Percentiles rank a stretch among this genome's conserved stretches.
Conservation (phyloP, 2,113 vertebrate genomes). For the Bubalus kerabau region DNA sequence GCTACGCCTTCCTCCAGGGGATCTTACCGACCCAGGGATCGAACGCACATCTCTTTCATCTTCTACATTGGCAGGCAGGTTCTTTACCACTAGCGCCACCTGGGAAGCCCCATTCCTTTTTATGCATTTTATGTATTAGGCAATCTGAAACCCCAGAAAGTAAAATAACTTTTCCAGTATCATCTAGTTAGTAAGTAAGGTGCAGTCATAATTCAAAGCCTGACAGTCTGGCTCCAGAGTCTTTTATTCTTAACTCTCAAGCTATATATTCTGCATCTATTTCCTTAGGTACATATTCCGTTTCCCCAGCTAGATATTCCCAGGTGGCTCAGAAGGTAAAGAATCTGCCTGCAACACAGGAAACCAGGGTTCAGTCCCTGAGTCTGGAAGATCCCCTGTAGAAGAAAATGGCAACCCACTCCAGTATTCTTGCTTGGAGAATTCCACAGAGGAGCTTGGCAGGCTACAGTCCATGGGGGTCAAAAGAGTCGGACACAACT, state of each 20-base stretch:
- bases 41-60: background rate
- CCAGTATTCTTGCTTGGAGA: background rate
- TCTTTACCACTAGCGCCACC: background rate
- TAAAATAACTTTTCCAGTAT: background rate
- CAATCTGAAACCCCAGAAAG: background rate
- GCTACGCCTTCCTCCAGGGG: background rate
- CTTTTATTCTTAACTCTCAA: background rate
- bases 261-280: background rate
- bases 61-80: background rate
- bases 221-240: background rate
- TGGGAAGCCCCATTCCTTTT: background rate
- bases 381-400: background rate
- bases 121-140: background rate
- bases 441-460: background rate
- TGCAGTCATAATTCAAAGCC: background rate
- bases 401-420: background rate
- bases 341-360: background rate
- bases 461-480: background rate
- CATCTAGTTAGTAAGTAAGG: background rate
- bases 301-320: background rate
- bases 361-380: background rate
- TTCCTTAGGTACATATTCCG: background rate
- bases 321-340: background rate
- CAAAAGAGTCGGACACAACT: background rate
- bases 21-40: background rate